A percentile compares a stretch with the other conserved stretches of the same genome.
Conservation (phyloP, 2,113 vertebrate species). For the Reinhardtius hippoglossoides region DNA sequence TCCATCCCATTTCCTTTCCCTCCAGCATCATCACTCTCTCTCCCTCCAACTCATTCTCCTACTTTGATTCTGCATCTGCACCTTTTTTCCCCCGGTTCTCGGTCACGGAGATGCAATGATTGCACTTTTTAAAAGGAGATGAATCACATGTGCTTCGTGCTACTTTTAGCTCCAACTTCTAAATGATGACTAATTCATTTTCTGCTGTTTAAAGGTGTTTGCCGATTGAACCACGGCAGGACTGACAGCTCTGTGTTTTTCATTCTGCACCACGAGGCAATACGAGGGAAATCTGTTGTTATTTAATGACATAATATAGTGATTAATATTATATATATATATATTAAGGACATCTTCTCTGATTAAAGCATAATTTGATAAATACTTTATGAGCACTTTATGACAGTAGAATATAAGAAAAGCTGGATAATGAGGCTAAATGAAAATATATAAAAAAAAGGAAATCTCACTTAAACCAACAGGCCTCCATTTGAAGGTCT, state of each 20-base stretch:
- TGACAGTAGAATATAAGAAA: too few species aligned
- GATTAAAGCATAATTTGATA: not conserved
- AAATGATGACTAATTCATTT: not conserved
- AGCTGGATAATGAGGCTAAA: too few species aligned
- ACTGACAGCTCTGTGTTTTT: not conserved
- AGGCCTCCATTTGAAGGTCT: too few species aligned
- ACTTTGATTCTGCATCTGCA: slow-evolving; percentile 35
- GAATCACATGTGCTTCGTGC: not conserved
- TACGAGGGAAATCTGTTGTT: not conserved
- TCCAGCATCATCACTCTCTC: slow-evolving; percentile 19
- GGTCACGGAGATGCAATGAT: slow-evolving; percentile 17
- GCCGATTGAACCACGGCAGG: not conserved
- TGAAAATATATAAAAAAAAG: too few species aligned
- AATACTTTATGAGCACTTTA: too few species aligned
- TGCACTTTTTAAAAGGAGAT: slow-evolving; percentile 12
- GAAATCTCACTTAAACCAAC: too few species aligned
- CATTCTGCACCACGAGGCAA: not conserved
- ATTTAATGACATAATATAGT: too few species aligned
- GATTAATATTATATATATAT: too few species aligned
- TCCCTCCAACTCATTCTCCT: not conserved
- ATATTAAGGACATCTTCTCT: not conserved
- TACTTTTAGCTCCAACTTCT: not conserved
- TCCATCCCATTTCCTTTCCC: slow-evolving; percentile 60
- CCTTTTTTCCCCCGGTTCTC: slow-evolving; percentile 12
- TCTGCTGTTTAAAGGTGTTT: not conserved